Base-by-base conservation (phyloP, 2,888 invertebrate genomes). In the Dastarcus helophoroides region DNA sequence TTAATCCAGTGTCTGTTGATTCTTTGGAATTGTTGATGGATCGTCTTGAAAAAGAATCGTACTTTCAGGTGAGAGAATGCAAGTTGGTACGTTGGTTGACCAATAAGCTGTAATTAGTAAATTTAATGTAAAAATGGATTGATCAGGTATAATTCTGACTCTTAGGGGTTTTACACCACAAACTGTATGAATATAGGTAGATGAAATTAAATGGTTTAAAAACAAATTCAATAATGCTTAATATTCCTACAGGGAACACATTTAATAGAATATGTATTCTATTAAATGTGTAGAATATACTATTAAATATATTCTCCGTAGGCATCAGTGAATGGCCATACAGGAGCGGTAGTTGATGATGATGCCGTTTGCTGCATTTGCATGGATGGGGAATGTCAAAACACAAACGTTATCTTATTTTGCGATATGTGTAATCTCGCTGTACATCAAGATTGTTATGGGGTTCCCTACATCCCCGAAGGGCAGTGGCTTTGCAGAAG, bases 371-470 rank as follows among this genome's bases (percentile, higher is more conserved):
- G 98, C 56, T 94, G 93, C 53, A 95, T 98, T 46, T 98, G 98
- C 57, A 85, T 90, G 78, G 97, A 98, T 51, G 97, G 95, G 2
- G 97, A 97, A 59, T 97, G 95, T 58, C 90, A 95, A 61, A 97
- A 97, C 62, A 90, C 90, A 29, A 98, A 98, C 60, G 95, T 94
- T 25, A 98, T 98, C 45, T 69, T 98, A 29, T 98, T 98, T 65
- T 98, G 98, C 66, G 98, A 98, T 66, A 94, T 97, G 93, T 98
- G 98, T 63, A 97, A 98, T 64, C 67, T 98, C 42, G 94, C 98
- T 14, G 97, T 98, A 8, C 98, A 98, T 62, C 98, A 95, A 65
- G 94, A 95, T 60, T 97, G 97, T 55, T 97, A 97, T 63, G 97
- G 97, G 29, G 93, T 94, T 10, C 63, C 62, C 2, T 62, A 63